These are phyloP conservation scores for Paragorgia papillata DNA, from an alignment of 92 coral and sea anemone species.

Conservation along the genomic window DNA sequence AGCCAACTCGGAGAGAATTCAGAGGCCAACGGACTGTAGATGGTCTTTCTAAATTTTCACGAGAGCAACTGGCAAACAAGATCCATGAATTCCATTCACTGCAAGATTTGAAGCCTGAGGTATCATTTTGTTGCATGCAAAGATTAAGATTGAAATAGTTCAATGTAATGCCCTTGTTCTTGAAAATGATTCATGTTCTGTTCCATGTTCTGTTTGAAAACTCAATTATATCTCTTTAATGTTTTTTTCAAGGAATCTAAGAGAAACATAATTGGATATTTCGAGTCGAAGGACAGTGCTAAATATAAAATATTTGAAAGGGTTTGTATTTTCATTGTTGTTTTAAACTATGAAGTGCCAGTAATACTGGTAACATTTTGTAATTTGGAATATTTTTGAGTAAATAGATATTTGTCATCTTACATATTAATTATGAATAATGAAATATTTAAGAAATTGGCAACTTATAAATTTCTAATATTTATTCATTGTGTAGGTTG, in stretches of 20 bases:
- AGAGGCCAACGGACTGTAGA: constrained; percentile 97
- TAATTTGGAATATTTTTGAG: no score
- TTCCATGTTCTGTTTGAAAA: no score
- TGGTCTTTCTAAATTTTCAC: constrained; percentile 86
- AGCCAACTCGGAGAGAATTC: constrained; percentile 87
- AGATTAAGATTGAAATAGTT: no score
- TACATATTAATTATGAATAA: no score
- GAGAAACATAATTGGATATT: constrained; percentile 80
- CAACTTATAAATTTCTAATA: background rate
- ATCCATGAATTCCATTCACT: constrained; percentile 82
- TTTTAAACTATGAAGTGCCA: background rate
- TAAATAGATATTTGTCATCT: no score
- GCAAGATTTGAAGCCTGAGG: constrained; percentile 76
- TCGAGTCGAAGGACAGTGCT: constrained; percentile 83
- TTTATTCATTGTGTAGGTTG: constrained; percentile 57
- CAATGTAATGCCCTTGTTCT: background rate
- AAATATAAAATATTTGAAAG: constrained; percentile 70
- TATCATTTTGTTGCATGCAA: background rate
- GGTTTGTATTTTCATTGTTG: constrained; percentile 39
- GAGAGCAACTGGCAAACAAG: constrained; percentile 77
- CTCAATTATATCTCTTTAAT: no score
- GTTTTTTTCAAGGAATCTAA: constrained; percentile 59
- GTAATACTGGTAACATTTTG: no score
- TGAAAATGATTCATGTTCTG: no score
- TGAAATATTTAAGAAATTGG: no score